Conservation (phyloP, 64 coral and sea anemone species). For the Dendrophyllia cribrosa region DNA sequence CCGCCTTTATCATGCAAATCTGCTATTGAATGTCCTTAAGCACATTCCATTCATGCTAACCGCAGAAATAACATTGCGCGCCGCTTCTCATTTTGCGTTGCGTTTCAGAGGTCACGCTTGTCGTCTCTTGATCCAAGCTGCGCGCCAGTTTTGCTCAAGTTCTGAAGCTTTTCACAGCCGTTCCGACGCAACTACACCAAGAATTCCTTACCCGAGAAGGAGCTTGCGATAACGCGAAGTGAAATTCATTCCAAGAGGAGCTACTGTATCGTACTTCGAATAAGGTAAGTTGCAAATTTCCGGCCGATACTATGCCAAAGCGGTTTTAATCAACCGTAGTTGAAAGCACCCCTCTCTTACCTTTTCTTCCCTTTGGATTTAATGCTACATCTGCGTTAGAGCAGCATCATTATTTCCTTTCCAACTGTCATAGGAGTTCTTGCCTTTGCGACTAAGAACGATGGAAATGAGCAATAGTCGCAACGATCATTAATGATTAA, state of each 20-base stretch:
- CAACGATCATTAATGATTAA: neutral
- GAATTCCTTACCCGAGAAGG: neutral
- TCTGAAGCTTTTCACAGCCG: neutral
- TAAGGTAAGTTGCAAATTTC: neutral
- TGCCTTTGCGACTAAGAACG: neutral
- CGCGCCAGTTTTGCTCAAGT: neutral
- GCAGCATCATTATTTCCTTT: too few relatives aligned
- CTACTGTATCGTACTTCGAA: neutral
- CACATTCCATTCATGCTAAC: constrained; percentile 31
- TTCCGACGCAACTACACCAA: neutral
- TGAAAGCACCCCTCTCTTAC: too few relatives aligned
- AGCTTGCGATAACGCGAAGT: neutral
- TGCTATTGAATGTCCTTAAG: neutral
- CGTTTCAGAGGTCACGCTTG: neutral
- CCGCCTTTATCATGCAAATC: constrained; percentile 30
- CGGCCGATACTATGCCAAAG: neutral
- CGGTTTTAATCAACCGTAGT: too few relatives aligned
- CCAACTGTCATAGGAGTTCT: neutral
- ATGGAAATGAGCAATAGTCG: neutral
- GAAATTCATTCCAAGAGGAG: too few relatives aligned
- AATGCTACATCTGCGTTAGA: too few relatives aligned
- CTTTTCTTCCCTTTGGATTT: too few relatives aligned
- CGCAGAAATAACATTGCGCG: too few relatives aligned
- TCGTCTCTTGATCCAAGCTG: neutral
- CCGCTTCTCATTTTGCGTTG: neutral